phyloP scores from a whole-genome alignment of 2,888 invertebrate genomes.

The Zaprionus lineosus region DNA sequence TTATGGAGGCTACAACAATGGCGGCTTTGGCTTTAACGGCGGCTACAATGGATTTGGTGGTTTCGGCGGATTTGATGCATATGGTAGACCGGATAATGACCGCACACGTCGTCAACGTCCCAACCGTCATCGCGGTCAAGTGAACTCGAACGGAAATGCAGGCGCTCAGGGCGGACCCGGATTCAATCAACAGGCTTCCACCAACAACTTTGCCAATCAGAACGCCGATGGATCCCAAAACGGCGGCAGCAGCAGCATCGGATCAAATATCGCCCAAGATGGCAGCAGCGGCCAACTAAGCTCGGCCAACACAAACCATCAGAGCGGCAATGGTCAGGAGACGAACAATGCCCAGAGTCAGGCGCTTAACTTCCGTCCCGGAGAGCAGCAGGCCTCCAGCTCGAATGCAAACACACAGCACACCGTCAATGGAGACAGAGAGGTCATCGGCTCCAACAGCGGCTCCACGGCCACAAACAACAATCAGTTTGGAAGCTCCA shows the following conservation, averaged over 20 bases:
- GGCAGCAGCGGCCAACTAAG: slow-evolving; percentile 80
- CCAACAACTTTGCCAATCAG: slow-evolving; percentile 73
- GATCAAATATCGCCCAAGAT: slow-evolving; percentile 79
- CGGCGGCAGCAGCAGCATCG: slow-evolving; percentile 80
- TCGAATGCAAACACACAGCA: slow-evolving; percentile 79
- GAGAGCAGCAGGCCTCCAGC: slow-evolving; percentile 75
- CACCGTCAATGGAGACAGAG: slow-evolving; percentile 45
- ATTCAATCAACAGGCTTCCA: slow-evolving; percentile 78
- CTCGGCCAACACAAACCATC: slow-evolving; percentile 80
- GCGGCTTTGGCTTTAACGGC: background rate
- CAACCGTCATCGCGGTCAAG: slow-evolving; percentile 15
- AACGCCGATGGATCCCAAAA: slow-evolving; percentile 39
- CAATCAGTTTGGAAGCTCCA: slow-evolving; percentile 66
- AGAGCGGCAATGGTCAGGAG: slow-evolving; percentile 52
- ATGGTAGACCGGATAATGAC: slow-evolving; percentile 3
- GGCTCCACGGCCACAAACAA: slow-evolving; percentile 74
- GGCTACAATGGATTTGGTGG: slow-evolving; percentile 15
- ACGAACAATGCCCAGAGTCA: slow-evolving; percentile 80
- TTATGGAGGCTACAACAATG: slow-evolving; percentile 3
- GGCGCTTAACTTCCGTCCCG: slow-evolving; percentile 74
- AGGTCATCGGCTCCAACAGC: slow-evolving; percentile 69
- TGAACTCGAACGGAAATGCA: slow-evolving; percentile 61
- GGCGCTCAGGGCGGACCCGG: slow-evolving; percentile 62
- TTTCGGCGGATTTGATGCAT: slow-evolving; percentile 14
- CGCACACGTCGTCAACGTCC: slow-evolving; percentile 46